phyloP scores from a whole-genome alignment of 2,113 vertebrate genomes.

The Mormyrus lacerda region DNA sequence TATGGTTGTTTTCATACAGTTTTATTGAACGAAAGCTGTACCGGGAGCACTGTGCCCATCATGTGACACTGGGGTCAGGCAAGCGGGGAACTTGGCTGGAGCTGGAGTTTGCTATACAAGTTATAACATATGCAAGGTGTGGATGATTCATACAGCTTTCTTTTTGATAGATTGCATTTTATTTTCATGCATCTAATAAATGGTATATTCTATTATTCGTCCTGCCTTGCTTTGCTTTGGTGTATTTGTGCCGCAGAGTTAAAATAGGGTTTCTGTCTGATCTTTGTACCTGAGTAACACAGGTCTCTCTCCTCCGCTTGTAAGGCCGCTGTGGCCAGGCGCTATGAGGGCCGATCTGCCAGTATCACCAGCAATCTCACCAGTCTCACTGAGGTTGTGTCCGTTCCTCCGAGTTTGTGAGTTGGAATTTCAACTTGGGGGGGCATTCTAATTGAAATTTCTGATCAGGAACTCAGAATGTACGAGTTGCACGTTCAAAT shows the following conservation, averaged over 20 bases:
- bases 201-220: not conserved
- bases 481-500: too few species aligned
- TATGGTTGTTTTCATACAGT: not conserved
- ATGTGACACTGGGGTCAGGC: not conserved
- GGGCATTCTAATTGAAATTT: too few species aligned
- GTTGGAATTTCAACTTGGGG: too few species aligned
- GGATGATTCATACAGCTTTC: not conserved
- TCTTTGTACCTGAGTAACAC: not conserved
- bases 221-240: not conserved
- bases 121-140: not conserved
- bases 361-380: not conserved
- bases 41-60: not conserved
- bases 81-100: not conserved
- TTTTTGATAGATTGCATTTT: not conserved
- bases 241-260: not conserved
- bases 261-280: not conserved
- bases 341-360: not conserved
- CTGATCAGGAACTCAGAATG: too few species aligned
- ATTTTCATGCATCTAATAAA: not conserved
- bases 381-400: not conserved
- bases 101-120: not conserved
- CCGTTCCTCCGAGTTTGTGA: too few species aligned
- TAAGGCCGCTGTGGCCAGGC: not conserved
- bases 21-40: not conserved
- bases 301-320: not conserved